A percentile compares a stretch with the other conserved stretches of the same genome.
phyloP scores from a whole-genome alignment of 30 jellyfish, hydroid and myxozoan genomes.

The Aurelia coerulea region DNA sequence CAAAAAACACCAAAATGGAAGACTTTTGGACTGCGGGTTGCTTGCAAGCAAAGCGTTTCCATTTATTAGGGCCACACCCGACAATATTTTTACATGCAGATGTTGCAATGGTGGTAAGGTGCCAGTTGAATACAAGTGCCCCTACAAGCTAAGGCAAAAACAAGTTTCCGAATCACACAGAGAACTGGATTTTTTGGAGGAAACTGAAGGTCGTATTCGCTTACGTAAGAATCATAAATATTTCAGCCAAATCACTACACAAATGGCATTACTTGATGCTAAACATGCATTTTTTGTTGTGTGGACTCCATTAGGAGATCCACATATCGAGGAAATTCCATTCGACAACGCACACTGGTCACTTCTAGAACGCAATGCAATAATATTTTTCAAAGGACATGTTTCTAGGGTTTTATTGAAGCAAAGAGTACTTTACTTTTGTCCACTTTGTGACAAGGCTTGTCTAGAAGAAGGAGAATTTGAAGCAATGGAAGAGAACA shows the following conservation, averaged over 20 bases:
- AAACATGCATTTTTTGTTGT: slow-evolving; percentile 27
- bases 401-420: slow-evolving; percentile 32
- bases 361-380: slow-evolving; percentile 1
- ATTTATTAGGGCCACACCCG: slow-evolving; percentile 69
- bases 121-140: slow-evolving; percentile 50
- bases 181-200: slow-evolving; percentile 21
- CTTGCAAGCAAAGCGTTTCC: slow-evolving; percentile 7
- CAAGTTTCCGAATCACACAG: slow-evolving; percentile 15
- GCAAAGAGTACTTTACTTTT: slow-evolving; percentile 35
- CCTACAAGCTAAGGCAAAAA: slow-evolving; percentile 31
- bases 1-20: slow-evolving; percentile 2
- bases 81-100: slow-evolving; percentile 39
- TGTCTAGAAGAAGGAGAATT: slow-evolving; percentile 26
- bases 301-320: slow-evolving; percentile 30
- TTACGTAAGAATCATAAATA: slow-evolving; percentile 37
- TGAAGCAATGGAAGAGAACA: not conserved
- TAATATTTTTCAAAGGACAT: slow-evolving; percentile 36
- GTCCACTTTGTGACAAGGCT: slow-evolving; percentile 67
- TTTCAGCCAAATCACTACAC: slow-evolving; percentile 53
- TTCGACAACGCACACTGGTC: slow-evolving; percentile 26
- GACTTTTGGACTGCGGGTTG: slow-evolving; percentile 22
- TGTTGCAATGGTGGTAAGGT: slow-evolving; percentile 40
- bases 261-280: slow-evolving; percentile 10
- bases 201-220: slow-evolving; percentile 4
- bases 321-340: slow-evolving; percentile 9